Conservation (phyloP, 2,888 invertebrate genomes). For the Tetragnatha montana region DNA sequence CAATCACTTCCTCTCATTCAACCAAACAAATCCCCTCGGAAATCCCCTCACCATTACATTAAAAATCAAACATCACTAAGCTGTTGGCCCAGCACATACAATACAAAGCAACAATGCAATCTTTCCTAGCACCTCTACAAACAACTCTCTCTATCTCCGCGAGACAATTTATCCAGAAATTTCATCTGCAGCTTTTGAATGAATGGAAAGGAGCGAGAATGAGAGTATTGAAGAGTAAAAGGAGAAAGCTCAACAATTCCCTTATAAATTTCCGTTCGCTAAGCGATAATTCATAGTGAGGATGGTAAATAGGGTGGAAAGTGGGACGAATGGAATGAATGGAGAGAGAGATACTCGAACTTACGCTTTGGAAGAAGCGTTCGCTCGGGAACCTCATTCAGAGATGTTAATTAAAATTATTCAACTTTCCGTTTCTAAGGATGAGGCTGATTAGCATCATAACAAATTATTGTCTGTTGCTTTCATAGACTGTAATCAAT, state of each 20-base stretch:
- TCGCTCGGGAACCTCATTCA: slow-evolving; percentile 3
- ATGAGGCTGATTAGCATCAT: slow-evolving; percentile 40
- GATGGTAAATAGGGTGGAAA: neutral
- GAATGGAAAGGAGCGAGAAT: neutral
- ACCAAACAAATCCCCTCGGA: too few relatives aligned
- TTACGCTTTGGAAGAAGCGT: slow-evolving; percentile 8
- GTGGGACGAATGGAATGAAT: slow-evolving; percentile 23
- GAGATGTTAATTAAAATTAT: slow-evolving; percentile 13
- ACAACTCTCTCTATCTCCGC: too few relatives aligned
- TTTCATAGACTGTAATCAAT: slow-evolving; percentile 4
- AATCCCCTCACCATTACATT: too few relatives aligned
- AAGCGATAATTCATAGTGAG: slow-evolving; percentile 8
- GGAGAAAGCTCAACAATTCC: neutral
- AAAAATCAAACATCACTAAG: too few relatives aligned
- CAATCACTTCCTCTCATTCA: too few relatives aligned
- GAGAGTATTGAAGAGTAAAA: neutral
- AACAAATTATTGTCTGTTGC: slow-evolving; percentile 33
- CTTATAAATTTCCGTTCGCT: neutral
- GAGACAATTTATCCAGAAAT: neutral
- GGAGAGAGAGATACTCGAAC: slow-evolving; percentile 15
- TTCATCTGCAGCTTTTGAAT: neutral
- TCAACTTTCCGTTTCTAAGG: neutral
- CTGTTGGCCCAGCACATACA: too few relatives aligned
- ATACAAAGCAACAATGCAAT: too few relatives aligned
- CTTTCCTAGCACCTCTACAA: too few relatives aligned